Conservation (phyloP, 1,140 invertebrate genomes). For the Trichoplusia ni region DNA sequence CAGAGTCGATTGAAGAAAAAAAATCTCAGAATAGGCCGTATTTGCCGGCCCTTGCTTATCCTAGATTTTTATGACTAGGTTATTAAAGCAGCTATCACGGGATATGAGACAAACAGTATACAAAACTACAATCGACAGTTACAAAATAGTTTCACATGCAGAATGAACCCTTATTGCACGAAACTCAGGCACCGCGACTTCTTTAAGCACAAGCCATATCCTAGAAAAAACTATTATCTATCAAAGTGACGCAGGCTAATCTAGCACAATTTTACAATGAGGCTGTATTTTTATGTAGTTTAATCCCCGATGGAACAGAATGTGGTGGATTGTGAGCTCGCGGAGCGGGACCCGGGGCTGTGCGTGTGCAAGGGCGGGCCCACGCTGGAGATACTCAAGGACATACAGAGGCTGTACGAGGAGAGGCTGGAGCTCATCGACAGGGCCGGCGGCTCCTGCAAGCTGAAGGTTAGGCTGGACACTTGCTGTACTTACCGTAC, state of each 20-base stretch:
- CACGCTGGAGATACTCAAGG: slow-evolving; percentile 48
- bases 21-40: too few relatives aligned
- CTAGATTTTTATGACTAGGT: too few relatives aligned
- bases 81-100: too few relatives aligned
- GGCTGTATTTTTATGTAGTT: background rate
- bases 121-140: too few relatives aligned
- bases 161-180: too few relatives aligned
- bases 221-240: background rate
- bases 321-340: slow-evolving; percentile 41
- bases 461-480: slow-evolving; percentile 21
- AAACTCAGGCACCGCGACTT: too few relatives aligned
- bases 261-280: slow-evolving; percentile 18
- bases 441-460: slow-evolving; percentile 7
- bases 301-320: slow-evolving; percentile 40
- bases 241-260: slow-evolving; percentile 4
- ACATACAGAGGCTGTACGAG: slow-evolving; percentile 58
- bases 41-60: too few relatives aligned
- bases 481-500: background rate
- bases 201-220: background rate
- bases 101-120: too few relatives aligned
- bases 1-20: too few relatives aligned
- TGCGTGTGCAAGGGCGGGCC: slow-evolving; percentile 49
- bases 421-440: slow-evolving; percentile 48
- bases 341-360: slow-evolving; percentile 36
- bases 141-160: too few relatives aligned